A percentile compares a stretch with the other conserved stretches of the same genome.
Conservation (phyloP, 2,888 invertebrate species). For the Dryocosmus kuriphilus region DNA sequence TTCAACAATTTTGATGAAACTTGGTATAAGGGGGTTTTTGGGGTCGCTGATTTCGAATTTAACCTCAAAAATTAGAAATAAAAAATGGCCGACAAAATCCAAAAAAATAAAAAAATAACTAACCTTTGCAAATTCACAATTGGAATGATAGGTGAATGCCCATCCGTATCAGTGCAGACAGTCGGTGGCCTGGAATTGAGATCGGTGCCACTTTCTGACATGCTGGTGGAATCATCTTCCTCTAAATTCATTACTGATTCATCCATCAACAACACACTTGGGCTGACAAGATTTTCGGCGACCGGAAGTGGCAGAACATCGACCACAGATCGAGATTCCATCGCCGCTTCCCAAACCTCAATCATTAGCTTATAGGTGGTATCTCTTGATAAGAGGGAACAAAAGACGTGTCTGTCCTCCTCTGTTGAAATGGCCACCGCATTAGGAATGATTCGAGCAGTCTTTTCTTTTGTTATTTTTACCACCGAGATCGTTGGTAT, state of each 20-base stretch:
- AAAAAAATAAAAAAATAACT: no score
- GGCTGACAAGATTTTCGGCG: slow-evolving; percentile 65
- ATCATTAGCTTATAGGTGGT: slow-evolving; percentile 92
- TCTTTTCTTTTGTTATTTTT: slow-evolving; percentile 94
- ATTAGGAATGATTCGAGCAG: slow-evolving; percentile 95
- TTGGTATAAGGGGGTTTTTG: no score
- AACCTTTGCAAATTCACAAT: slow-evolving; percentile 64
- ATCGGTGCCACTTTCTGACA: slow-evolving; percentile 77
- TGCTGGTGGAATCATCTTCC: slow-evolving; percentile 77
- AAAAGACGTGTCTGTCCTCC: slow-evolving; percentile 91
- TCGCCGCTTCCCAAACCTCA: slow-evolving; percentile 88
- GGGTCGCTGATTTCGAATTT: no score
- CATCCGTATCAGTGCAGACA: slow-evolving; percentile 69
- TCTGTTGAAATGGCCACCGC: slow-evolving; percentile 93
- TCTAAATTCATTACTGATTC: slow-evolving; percentile 72
- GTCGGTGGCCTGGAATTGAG: slow-evolving; percentile 74
- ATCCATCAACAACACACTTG: slow-evolving; percentile 70
- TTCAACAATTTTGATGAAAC: no score
- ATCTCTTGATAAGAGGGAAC: slow-evolving; percentile 92
- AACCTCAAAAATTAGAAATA: background rate
- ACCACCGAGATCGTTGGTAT: slow-evolving; percentile 92
- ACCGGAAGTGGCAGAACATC: slow-evolving; percentile 72
- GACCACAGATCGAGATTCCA: slow-evolving; percentile 76
- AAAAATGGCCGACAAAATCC: no score
- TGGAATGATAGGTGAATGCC: slow-evolving; percentile 61